Base-by-base conservation (phyloP, 2,888 invertebrate genomes). In the Eristalis pertinax region DNA sequence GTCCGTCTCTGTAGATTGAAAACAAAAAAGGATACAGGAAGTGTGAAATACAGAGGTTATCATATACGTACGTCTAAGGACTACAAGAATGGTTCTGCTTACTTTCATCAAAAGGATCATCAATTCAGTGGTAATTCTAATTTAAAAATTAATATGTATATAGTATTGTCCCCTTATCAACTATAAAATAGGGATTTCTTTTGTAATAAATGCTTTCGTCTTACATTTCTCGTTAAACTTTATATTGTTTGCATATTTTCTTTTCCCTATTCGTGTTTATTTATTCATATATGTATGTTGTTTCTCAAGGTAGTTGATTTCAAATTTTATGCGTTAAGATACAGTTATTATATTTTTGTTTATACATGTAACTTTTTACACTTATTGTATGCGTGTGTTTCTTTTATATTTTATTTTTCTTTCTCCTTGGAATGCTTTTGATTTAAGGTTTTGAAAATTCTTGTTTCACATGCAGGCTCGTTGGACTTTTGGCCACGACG, bases 161-260 rank as follows among this genome's bases (percentile, higher is more conserved):
- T 68, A 62, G 63, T 77, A 15, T 50, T 43, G 19, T 50, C 50
- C 50, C 26, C 11, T 24, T 26, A 15, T 60, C 24, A 29, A 29
- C 60, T 26, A 15, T 4, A 13, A 24, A 24, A 5, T 60, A 11
- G 22, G 58, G 22, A 58, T 75, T 62, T 76, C 68, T 38, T 24
- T 50, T 73, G 73, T 80, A 88, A 76, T 74, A 88, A 89, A 90
- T 89, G 89, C 90, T 89, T 77, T 88, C 81, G 84, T 79, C 38
- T 83, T 70, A 24, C 35, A 75, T 65, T 68, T 73, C 56, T 64
- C 76, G n/a, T n/a, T n/a, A n/a, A n/a, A n/a, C n/a, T n/a, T n/a
- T 56, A 69, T 50, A 41, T 58, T 58, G 24, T 58, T 74, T 65
- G 35, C 32, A 32, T 32, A 74, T 77, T 73, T 67, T 77, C 22